phyloP scores from a whole-genome alignment of 1,140 invertebrate genomes.

The Drosophila guanche region DNA sequence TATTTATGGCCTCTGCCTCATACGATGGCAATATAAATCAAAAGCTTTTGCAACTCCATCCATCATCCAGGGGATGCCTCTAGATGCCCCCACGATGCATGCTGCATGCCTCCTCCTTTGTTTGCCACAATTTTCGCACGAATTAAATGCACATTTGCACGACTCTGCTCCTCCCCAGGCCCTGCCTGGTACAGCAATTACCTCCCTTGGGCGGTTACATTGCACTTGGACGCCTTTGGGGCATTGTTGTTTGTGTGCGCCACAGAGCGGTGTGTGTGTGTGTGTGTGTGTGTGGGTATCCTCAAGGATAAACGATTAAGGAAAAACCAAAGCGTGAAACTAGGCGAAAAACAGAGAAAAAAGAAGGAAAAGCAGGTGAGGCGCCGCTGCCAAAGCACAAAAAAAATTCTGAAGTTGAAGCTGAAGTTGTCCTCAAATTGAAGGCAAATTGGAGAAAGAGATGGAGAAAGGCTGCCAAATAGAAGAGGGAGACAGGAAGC shows the following conservation, averaged over 20 bases:
- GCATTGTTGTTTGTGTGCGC: constrained; percentile 50
- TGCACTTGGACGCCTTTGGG: constrained; percentile 56
- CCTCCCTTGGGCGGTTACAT: constrained; percentile 42
- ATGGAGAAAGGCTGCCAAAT: neutral
- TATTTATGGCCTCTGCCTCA: constrained; percentile 62
- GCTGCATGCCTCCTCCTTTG: neutral
- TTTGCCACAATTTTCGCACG: constrained; percentile 62
- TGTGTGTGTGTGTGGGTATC: neutral
- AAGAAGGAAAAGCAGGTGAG: constrained; percentile 29
- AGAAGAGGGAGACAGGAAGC: neutral
- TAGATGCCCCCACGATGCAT: neutral
- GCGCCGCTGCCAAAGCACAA: neutral
- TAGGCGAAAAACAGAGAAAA: constrained; percentile 36
- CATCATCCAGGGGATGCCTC: constrained; percentile 65
- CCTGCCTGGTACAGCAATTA: constrained; percentile 55
- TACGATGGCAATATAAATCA: constrained; percentile 75
- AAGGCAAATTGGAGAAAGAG: constrained; percentile 59
- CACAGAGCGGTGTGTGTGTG: neutral
- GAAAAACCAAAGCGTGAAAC: constrained; percentile 69
- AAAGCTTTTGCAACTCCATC: constrained; percentile 78
- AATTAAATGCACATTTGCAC: constrained; percentile 80
- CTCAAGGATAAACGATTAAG: constrained; percentile 68
- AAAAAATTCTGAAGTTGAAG: constrained; percentile 48
- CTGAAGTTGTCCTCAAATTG: constrained; percentile 57
- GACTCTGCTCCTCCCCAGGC: constrained; percentile 5